Base-by-base conservation (phyloP, 2,113 vertebrate genomes). In the Marmota monax region DNA sequence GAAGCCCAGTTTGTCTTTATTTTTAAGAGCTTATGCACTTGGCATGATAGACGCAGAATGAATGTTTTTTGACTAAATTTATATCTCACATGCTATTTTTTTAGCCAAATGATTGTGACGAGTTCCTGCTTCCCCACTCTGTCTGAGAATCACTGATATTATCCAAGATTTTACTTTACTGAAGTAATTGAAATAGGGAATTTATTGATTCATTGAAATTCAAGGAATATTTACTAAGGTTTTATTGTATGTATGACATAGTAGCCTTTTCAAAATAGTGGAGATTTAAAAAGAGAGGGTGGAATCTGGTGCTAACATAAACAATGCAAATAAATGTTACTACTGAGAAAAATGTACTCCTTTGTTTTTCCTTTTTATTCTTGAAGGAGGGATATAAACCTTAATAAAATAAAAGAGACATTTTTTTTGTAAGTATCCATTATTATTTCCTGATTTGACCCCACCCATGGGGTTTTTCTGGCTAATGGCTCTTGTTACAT, bases 131-230 rank as follows among this genome's bases (percentile, higher is more conserved):
- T 73, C 23, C 53, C 39, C 48, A 83, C 39, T 87, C 39, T 22
- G 4, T 4, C 39, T 93, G 45, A 53, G 14, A 88, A 82, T 72
- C 42, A 48, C 34, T 27, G 73, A 56, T 48, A 27, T 82, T 51
- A 27, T 9, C 23, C 73, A 91, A 88, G 32, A 2, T 82, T 90
- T 93, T 67, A 83, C 45, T 95, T 88, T 83, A 53, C 25, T 69
- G 58, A 91, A 67, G 16, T 53, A 18, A 34, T 42, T 95, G 53
- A 85, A 92, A 56, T 80, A 84, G 29, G 61, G 45, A 77, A 77
- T 61, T 88, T 83, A 32, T 29, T 84, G 11, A 56, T 82, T 61
- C 69, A 53, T 25, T 93, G 34, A 95, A 92, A 94, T 88, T 84
- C 72, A 58, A 58, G 39, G 14, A 95, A 42, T 84, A 90, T 65